phyloP scores from a whole-genome alignment of 2,113 vertebrate genomes.

The Xenopus tropicalis region DNA sequence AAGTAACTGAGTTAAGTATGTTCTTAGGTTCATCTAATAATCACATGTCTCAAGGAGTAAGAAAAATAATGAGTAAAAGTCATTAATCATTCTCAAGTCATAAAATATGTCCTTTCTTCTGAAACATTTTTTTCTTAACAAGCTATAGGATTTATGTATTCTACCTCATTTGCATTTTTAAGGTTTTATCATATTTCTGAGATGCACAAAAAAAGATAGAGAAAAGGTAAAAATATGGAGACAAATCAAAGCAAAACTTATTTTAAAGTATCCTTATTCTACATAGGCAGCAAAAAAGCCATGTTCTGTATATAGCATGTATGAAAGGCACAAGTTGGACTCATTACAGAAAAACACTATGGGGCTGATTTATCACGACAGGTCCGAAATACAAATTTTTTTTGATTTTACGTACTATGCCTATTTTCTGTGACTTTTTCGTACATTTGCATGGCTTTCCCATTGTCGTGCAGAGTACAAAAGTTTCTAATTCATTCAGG shows the following conservation, averaged over 20 bases:
- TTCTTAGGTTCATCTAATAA: background rate
- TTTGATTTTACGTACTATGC: too few relatives aligned
- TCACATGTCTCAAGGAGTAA: background rate
- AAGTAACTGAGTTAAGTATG: background rate
- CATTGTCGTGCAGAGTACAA: too few relatives aligned
- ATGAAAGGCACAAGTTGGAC: too few relatives aligned
- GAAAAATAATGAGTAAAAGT: background rate
- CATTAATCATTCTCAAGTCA: background rate
- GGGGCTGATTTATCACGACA: too few relatives aligned
- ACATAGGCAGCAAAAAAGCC: too few relatives aligned
- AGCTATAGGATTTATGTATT: conserved; percentile 25
- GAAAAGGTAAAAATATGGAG: conserved; percentile 17
- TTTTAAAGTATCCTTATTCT: background rate
- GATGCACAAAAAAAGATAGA: background rate
- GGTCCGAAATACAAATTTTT: too few relatives aligned
- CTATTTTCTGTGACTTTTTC: too few relatives aligned
- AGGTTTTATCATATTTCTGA: conserved; percentile 7
- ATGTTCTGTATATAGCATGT: too few relatives aligned
- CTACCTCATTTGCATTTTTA: conserved; percentile 40
- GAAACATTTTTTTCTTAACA: conserved; percentile 21
- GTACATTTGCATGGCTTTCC: too few relatives aligned
- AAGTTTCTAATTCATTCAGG: too few relatives aligned
- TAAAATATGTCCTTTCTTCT: conserved; percentile 6
- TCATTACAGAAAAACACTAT: too few relatives aligned
- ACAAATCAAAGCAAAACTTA: conserved; percentile 11